phyloP scores from a whole-genome alignment of 2,888 invertebrate species.

The Nomada hirtipes region DNA sequence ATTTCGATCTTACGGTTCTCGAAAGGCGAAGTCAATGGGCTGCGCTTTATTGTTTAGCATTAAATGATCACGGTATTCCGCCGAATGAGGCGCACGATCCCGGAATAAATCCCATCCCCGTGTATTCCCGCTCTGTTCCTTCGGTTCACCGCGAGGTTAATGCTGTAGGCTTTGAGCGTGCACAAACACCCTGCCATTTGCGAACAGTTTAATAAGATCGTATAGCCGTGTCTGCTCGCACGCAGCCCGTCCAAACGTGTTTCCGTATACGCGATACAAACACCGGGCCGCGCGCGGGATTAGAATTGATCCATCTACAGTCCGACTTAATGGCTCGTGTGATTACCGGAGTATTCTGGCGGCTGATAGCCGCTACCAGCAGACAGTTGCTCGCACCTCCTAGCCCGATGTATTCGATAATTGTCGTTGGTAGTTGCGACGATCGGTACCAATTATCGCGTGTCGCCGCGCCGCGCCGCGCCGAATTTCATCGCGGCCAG shows the following conservation, averaged over 20 bases:
- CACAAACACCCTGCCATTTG: conserved; percentile 63
- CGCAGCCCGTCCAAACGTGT: conserved; percentile 7
- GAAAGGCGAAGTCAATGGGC: not conserved
- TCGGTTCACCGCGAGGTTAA: conserved; percentile 30
- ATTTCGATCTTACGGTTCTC: not conserved
- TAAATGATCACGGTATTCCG: conserved; percentile 20
- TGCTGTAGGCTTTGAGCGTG: not conserved
- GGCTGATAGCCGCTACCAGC: conserved; percentile 41
- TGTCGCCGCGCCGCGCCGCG: not conserved
- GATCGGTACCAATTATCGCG: conserved; percentile 58
- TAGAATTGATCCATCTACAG: conserved; percentile 67
- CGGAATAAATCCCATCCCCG: conserved; percentile 16
- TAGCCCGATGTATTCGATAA: conserved; percentile 52
- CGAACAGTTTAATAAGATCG: conserved; percentile 71
- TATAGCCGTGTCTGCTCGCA: conserved; percentile 17
- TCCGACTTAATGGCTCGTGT: conserved; percentile 70
- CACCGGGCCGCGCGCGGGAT: conserved; percentile 36
- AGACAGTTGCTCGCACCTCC: conserved; percentile 61
- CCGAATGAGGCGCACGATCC: conserved; percentile 5
- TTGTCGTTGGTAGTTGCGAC: conserved; percentile 54
- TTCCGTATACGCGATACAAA: conserved; percentile 42
- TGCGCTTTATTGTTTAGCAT: not conserved
- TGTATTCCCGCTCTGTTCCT: not conserved
- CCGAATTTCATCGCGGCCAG: conserved; percentile 14
- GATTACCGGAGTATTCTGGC: conserved; percentile 66